Base-by-base conservation (phyloP, 1,140 invertebrate genomes). In the Cydia strobilella region DNA sequence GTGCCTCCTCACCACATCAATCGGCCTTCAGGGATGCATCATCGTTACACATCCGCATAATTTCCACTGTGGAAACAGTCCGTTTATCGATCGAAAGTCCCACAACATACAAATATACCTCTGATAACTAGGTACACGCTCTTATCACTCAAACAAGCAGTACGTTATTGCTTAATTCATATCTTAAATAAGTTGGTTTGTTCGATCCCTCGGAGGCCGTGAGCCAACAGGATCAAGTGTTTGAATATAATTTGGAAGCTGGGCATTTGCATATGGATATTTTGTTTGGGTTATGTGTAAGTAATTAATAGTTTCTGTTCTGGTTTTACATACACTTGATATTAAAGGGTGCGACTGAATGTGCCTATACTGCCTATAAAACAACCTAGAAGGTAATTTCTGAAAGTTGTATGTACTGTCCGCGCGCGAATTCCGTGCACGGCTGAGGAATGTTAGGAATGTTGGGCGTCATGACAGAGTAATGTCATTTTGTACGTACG, bases 1-100 rank as follows among this genome's bases (percentile, higher is more conserved):
- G 20, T 20, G 75, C 15, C 18, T 45, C 18, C n/a, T 9, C n/a
- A 25, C 31, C 42, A 45, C 54, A 51, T 73, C 31, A 72, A 75
- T 69, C 45, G 45, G 54, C 74, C 83, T 79, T 65, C 27, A 12
- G 83, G 79, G 79, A 80, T 77, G 75, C 82, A 81, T 83, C 79
- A 82, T 78, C 73, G 81, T 77, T 75, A 79, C 78, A 79, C 77
- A 77, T 77, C 74, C 77, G 79, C 78, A 80, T 86, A 80, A 85
- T 85, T 84, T 80, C 80, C 79, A 80, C 80, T 79, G 83, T 77
- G 75, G 74, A 76, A 80, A 73, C 80, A 78, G 79, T 80, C 79
- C 78, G 73, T 62, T 39, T 35, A 48, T 35, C 51, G 62, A 71
- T 35, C 59, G 65, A 51, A 77, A 76, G 71, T 77, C 77, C 69